Evolutionary conservation across 1,140 invertebrate species (phyloP).

Genomic region (Mya arenaria): DNA sequence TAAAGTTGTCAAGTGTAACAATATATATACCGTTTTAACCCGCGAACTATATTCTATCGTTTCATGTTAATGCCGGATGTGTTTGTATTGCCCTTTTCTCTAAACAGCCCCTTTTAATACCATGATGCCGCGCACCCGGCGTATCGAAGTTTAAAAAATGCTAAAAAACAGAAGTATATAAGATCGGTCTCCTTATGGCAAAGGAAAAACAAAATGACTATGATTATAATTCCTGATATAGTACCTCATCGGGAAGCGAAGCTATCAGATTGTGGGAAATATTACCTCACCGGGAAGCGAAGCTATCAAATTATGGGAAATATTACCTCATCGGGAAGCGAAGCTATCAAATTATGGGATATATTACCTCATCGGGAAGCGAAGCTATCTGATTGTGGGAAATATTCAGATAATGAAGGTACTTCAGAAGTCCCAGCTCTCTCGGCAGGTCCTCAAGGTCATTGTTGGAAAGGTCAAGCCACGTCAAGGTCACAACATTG

Average conservation of each 20-base stretch:
- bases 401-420: slow-evolving; percentile 72
- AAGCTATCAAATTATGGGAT: slow-evolving; percentile 70
- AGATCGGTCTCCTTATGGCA: background rate
- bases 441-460: slow-evolving; percentile 69
- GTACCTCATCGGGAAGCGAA: slow-evolving; percentile 73
- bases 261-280: slow-evolving; percentile 71
- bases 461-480: slow-evolving; percentile 74
- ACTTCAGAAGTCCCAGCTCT: slow-evolving; percentile 73
- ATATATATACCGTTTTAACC: no score
- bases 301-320: slow-evolving; percentile 71
- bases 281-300: slow-evolving; percentile 75
- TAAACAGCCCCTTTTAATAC: no score
- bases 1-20: no score
- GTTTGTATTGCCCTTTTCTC: no score
- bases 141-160: background rate
- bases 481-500: slow-evolving; percentile 70
- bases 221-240: background rate
- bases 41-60: no score
- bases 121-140: no score
- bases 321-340: slow-evolving; percentile 75
- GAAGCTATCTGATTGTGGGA: slow-evolving; percentile 70
- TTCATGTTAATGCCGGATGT: no score
- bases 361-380: slow-evolving; percentile 72
- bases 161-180: background rate
- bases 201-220: background rate